A percentile compares a stretch with the other conserved stretches of the same genome.
These are phyloP conservation scores for Philypnodon macrostomus DNA, from an alignment of 2,797 vertebrate genomes.

Conservation along the genomic window DNA sequence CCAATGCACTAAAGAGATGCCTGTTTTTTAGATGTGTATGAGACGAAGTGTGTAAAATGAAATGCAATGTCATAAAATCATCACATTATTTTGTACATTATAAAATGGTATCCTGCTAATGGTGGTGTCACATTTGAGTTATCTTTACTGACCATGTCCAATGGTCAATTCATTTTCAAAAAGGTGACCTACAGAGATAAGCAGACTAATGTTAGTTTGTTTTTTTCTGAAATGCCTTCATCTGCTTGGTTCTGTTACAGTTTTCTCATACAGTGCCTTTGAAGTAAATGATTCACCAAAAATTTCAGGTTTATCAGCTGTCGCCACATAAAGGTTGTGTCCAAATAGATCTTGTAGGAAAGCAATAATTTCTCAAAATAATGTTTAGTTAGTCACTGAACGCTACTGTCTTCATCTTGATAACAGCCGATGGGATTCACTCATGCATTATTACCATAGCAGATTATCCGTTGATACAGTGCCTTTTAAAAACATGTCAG, in stretches of 20 bases:
- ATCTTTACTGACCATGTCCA: too few relatives aligned
- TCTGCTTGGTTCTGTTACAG: slow-evolving; percentile 19
- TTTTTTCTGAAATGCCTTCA: slow-evolving; percentile 1
- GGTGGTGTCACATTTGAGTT: neutral
- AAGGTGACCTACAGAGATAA: neutral
- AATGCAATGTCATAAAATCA: too few relatives aligned
- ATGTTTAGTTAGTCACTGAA: neutral
- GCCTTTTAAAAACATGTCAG: slow-evolving; percentile 2
- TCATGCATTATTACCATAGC: too few relatives aligned
- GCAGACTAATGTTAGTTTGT: too few relatives aligned
- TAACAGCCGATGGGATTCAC: too few relatives aligned
- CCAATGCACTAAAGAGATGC: too few relatives aligned
- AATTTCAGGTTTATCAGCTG: slow-evolving; percentile 10
- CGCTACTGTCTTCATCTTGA: too few relatives aligned
- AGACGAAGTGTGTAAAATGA: too few relatives aligned
- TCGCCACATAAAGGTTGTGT: neutral
- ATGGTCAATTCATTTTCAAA: neutral
- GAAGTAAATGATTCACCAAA: slow-evolving; percentile 39
- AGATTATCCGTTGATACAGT: neutral
- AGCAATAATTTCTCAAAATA: neutral
- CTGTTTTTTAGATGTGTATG: too few relatives aligned
- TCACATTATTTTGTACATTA: slow-evolving; percentile 20
- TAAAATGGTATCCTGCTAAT: neutral
- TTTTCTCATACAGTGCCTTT: slow-evolving; percentile 54
- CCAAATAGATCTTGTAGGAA: neutral